Conservation (phyloP, 2,113 vertebrate species). For the Malurus elegans region DNA sequence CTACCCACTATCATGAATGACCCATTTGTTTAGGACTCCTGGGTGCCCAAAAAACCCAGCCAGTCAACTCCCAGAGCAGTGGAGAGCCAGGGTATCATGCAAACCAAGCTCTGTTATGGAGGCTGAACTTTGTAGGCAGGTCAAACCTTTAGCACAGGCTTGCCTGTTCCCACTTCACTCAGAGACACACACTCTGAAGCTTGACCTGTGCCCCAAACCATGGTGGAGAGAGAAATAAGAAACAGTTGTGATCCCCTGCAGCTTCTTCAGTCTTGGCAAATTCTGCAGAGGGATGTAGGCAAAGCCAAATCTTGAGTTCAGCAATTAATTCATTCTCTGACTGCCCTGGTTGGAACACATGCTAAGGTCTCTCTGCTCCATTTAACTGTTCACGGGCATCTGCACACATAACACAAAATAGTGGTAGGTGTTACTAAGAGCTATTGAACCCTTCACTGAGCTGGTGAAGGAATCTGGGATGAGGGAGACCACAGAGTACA, state of each 20-base stretch:
- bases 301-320: slow-evolving; percentile 20
- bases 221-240: neutral
- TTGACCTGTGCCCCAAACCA: neutral
- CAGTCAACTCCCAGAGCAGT: neutral
- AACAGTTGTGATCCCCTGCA: neutral
- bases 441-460: neutral
- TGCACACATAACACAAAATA: neutral
- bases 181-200: neutral
- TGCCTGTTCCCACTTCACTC: neutral
- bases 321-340: neutral
- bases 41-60: neutral
- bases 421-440: neutral
- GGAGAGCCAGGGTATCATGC: neutral
- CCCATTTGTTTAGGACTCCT: neutral
- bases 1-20: neutral
- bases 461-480: neutral
- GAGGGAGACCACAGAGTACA: neutral
- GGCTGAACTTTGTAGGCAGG: neutral
- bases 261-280: slow-evolving; percentile 21
- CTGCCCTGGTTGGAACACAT: neutral
- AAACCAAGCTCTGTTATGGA: neutral
- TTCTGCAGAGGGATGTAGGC: neutral
- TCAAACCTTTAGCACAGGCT: neutral
- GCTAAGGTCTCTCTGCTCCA: slow-evolving; percentile 27
- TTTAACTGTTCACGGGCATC: neutral